Conservation (phyloP, 2,888 invertebrate species). For the Panopea generosa region DNA sequence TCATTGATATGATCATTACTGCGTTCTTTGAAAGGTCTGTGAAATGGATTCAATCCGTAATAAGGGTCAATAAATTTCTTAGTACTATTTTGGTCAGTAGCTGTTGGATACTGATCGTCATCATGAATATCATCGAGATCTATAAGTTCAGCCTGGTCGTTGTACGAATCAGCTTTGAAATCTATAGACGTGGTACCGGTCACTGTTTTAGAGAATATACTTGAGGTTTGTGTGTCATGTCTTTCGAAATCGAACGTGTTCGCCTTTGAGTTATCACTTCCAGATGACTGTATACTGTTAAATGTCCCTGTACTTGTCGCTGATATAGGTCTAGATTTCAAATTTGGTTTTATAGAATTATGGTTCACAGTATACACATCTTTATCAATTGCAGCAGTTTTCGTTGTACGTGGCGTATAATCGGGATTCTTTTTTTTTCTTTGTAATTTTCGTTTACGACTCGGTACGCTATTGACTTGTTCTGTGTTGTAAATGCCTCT, state of each 20-base stretch:
- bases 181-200: constrained; percentile 23
- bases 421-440: constrained; percentile 9
- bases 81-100: not conserved
- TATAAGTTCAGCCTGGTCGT: constrained; percentile 1
- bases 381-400: not conserved
- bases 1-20: constrained; percentile 17
- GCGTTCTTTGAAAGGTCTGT: constrained; percentile 6
- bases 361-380: not conserved
- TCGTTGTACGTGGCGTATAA: constrained; percentile 2
- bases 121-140: constrained; percentile 14
- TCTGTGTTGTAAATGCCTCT: constrained; percentile 10
- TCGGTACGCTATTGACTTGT: constrained; percentile 13
- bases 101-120: not conserved
- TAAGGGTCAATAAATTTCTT: not conserved
- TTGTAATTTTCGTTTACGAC: constrained; percentile 31
- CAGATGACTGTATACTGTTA: constrained; percentile 26
- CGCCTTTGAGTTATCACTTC: constrained; percentile 21
- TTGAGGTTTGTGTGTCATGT: not conserved
- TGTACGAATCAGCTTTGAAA: constrained; percentile 6
- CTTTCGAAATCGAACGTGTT: constrained; percentile 16
- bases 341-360: not conserved
- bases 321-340: not conserved
- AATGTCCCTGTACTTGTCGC: constrained; percentile 9
- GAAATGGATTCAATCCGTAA: constrained; percentile 10
- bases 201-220: constrained; percentile 14